Percentiles rank a stretch among this genome's conserved stretches.
These are phyloP conservation scores for Masnerella sp. DNA, from an alignment of 2,888 invertebrate genomes.

Conservation along the genomic window DNA sequence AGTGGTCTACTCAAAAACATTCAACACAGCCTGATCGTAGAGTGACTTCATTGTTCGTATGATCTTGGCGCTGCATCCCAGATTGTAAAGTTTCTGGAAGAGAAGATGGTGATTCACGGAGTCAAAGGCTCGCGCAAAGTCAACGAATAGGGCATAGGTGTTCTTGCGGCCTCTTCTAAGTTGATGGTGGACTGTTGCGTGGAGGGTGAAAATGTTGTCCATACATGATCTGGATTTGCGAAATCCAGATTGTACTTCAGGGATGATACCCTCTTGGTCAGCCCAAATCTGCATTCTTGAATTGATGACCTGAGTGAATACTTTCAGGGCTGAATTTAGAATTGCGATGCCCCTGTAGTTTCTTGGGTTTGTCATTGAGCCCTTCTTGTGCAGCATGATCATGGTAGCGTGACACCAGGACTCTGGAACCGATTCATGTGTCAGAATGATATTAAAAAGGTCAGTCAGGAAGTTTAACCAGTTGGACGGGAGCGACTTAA, in stretches of 20 bases:
- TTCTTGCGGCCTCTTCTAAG: not conserved
- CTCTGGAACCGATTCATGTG: not conserved
- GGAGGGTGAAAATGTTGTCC: constrained; percentile 1
- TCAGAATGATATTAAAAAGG: not conserved
- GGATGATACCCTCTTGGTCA: not conserved
- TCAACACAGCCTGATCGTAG: not conserved
- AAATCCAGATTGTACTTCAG: constrained; percentile 6
- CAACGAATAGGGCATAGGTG: not conserved
- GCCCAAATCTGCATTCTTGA: not conserved
- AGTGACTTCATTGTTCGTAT: not conserved
- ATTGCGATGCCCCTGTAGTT: constrained; percentile 23
- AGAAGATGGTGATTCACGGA: not conserved
- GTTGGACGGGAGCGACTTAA: not conserved
- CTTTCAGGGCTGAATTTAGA: not conserved
- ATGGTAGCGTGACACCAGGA: not conserved
- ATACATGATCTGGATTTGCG: not conserved
- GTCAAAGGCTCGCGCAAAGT: constrained; percentile 3
- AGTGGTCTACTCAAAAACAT: not conserved
- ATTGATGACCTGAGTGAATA: constrained; percentile 1
- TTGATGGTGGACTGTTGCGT: constrained; percentile 1
- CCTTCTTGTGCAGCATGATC: constrained; percentile 21
- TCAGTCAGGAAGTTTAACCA: not conserved
- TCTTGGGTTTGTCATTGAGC: not conserved
- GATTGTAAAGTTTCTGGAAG: constrained; percentile 6
- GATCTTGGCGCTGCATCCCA: constrained; percentile 2